Evolutionary conservation across 2,797 vertebrate species (phyloP), one percentile per base, ranked within the genome.

Genomic region (Spinus pinus): DNA sequence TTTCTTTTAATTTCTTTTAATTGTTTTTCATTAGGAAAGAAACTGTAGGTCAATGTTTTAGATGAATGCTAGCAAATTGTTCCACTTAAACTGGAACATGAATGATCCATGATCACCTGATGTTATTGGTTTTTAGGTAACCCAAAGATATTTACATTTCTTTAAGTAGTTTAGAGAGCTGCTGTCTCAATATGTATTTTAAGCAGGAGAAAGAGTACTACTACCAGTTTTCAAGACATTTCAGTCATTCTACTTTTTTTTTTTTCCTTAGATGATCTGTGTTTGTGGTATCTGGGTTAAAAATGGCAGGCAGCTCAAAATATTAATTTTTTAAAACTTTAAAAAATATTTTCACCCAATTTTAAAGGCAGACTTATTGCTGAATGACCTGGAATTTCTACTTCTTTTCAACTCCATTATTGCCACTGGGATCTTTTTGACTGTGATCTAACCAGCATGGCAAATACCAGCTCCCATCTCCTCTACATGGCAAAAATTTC

Each of bases 371-470:
- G 23, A 50, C 39, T 92, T 69, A 37, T 54, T 72, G 19, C 12
- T 67, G 56, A 88, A 78, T 66, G 27, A 53, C 44, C 19, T 41
- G 33, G 5, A 74, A 39, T 75, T 83, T 88, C 14, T 49, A 30
- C 6, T 12, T 73, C 16, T 47, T 88, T 57, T 35, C 27, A 64
- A 8, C 24, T 83, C 20, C 20, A 10, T 25, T 79, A 47, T 10
- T 57, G 12, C 9, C n/a, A 53, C 10, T 12, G 14, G 8, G 11
- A 64, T 71, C 60, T 73, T 82, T 44, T 61, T 62, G 14, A 47
- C 37, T 50, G 0, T 53, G 19, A 30, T 28, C 14, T 54, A 28
- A 9, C 6, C 27, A 54, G 3, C 2, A 47, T 2, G 4, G 25
- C 31, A 75, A 39, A 51, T 53, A 57, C 35, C 33, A 50, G 8